Evolutionary conservation across 2,888 invertebrate genomes (phyloP).

Genomic region (Eledona agricola): DNA sequence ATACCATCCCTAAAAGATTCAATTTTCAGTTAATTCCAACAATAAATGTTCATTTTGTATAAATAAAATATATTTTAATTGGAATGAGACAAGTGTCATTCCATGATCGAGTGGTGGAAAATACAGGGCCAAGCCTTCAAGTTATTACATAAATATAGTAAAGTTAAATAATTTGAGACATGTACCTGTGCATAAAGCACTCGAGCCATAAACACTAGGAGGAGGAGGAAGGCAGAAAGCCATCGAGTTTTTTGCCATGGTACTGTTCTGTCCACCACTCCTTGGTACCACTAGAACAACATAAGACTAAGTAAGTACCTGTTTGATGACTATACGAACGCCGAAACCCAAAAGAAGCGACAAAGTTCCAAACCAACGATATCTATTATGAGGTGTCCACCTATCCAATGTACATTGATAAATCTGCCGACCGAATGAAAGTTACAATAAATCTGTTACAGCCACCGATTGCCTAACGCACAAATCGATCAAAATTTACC

Average conservation of each 20-base stretch:
- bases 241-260: constrained; percentile 62
- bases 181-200: constrained; percentile 64
- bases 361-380: constrained; percentile 82
- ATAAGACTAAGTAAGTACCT: constrained; percentile 68
- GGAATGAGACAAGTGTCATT: too few relatives aligned
- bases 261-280: constrained; percentile 64
- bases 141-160: constrained; percentile 35
- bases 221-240: constrained; percentile 59
- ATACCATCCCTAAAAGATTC: constrained; percentile 92
- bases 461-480: constrained; percentile 1
- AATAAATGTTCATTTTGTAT: too few relatives aligned
- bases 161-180: constrained; percentile 36
- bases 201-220: constrained; percentile 61
- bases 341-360: constrained; percentile 77
- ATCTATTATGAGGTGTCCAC: constrained; percentile 83
- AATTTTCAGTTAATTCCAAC: too few relatives aligned
- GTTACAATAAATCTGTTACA: constrained; percentile 1
- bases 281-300: constrained; percentile 65
- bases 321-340: constrained; percentile 81
- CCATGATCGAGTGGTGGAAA: constrained; percentile 52
- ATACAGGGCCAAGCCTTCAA: constrained; percentile 36
- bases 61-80: too few relatives aligned
- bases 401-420: constrained; percentile 87
- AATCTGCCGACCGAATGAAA: constrained; percentile 63
- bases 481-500: constrained; percentile 4